A percentile compares a stretch with the other conserved stretches of the same genome.
These are phyloP conservation scores for Ginglymostoma cirratum DNA, from an alignment of 2,113 vertebrate species.

Conservation along the genomic window DNA sequence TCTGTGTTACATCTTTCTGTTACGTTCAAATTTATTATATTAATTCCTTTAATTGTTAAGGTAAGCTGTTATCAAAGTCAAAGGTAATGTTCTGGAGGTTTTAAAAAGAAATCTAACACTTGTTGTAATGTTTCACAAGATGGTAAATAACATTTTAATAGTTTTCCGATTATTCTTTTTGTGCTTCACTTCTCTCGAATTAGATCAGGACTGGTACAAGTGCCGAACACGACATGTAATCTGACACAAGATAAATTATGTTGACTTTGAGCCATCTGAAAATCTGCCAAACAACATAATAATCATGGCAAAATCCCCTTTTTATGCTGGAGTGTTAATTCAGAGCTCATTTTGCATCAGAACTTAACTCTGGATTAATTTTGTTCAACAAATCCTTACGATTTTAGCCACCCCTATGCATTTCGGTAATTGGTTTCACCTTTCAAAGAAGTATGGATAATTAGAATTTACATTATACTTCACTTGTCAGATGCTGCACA, in stretches of 20 bases:
- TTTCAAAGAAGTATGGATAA: neutral
- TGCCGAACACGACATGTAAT: slow-evolving; percentile 3
- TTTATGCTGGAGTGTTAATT: no score
- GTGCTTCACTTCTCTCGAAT: neutral
- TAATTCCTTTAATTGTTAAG: neutral
- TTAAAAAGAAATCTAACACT: neutral
- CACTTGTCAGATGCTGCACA: neutral
- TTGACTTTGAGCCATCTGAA: neutral
- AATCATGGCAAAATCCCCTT: neutral
- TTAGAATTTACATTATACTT: neutral
- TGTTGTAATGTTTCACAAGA: neutral
- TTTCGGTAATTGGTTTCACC: neutral
- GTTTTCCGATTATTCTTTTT: neutral
- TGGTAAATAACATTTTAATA: neutral
- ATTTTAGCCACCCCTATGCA: no score
- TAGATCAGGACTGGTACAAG: neutral
- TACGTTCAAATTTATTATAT: neutral
- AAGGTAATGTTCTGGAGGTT: neutral
- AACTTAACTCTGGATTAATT: neutral
- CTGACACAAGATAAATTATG: neutral
- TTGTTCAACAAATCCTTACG: neutral
- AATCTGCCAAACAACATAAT: neutral
- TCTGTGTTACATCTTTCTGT: neutral
- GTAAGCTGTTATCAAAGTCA: neutral
- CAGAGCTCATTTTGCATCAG: neutral